phyloP scores from a whole-genome alignment of 2,797 vertebrate species.

The Tokudaia tokunoshimensis region DNA sequence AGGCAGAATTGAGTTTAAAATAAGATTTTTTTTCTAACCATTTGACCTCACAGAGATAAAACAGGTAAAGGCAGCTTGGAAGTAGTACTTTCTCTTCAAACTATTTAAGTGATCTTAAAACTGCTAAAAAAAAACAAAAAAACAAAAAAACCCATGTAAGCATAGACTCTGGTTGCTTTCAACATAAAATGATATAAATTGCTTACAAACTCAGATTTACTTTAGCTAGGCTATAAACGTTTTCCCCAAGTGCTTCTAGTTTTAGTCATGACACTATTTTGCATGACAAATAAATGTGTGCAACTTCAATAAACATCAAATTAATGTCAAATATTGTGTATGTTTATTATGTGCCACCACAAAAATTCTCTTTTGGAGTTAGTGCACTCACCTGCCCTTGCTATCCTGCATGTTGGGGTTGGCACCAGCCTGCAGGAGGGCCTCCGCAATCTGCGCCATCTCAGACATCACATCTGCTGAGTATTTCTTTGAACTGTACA shows the following conservation, averaged over 20 bases:
- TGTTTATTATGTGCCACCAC: background rate
- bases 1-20: background rate
- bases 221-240: conserved; percentile 4
- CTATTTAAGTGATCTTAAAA: background rate
- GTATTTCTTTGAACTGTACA: conserved; percentile 95
- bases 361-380: background rate
- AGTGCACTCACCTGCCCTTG: conserved; percentile 93
- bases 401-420: conserved; percentile 98
- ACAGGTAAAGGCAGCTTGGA: background rate
- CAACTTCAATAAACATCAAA: background rate
- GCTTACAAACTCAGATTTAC: conserved; percentile 10
- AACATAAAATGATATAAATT: background rate
- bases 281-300: background rate
- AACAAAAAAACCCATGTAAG: background rate
- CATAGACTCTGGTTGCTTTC: background rate
- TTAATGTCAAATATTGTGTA: background rate
- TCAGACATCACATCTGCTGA: conserved; percentile 93
- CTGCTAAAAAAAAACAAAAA: background rate
- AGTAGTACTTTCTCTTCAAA: background rate
- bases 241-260: background rate
- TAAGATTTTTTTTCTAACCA: background rate
- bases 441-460: conserved; percentile 95
- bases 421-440: conserved; percentile 95
- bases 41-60: background rate
- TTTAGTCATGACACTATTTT: background rate